These are phyloP conservation scores for Microtus pennsylvanicus DNA, from an alignment of 2,113 vertebrate species.

Conservation along the genomic window DNA sequence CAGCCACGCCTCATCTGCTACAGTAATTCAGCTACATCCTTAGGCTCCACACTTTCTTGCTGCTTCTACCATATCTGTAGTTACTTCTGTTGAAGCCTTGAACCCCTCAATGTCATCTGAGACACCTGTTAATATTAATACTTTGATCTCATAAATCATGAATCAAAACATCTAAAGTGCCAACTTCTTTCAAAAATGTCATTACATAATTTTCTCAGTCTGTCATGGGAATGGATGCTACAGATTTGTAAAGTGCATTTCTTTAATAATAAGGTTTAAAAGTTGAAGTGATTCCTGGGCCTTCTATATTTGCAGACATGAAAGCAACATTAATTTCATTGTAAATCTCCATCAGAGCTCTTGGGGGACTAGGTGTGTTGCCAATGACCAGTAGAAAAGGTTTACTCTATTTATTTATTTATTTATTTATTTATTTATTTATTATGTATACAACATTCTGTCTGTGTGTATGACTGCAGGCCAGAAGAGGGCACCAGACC, in stretches of 20 bases:
- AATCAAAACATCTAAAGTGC: background rate
- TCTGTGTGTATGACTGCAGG: too few relatives aligned
- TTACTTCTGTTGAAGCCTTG: background rate
- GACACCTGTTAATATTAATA: background rate
- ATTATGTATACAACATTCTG: too few relatives aligned
- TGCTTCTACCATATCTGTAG: background rate
- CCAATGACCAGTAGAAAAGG: background rate
- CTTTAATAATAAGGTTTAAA: background rate
- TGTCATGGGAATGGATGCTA: background rate
- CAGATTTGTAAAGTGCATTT: background rate
- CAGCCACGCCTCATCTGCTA: too few relatives aligned
- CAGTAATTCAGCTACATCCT: background rate
- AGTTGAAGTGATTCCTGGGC: background rate
- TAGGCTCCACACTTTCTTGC: background rate
- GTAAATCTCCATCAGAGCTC: background rate
- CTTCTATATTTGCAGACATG: background rate
- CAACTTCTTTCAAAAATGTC: background rate
- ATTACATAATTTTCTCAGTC: background rate
- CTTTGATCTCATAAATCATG: background rate
- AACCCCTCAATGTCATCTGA: background rate
- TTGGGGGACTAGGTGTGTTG: background rate
- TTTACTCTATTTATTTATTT: too few relatives aligned
- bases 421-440: too few relatives aligned
- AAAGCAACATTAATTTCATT: background rate
- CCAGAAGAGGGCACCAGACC: too few relatives aligned